Conservation (phyloP, 2,797 vertebrate genomes). For the Spinibarbus caldwelli region DNA sequence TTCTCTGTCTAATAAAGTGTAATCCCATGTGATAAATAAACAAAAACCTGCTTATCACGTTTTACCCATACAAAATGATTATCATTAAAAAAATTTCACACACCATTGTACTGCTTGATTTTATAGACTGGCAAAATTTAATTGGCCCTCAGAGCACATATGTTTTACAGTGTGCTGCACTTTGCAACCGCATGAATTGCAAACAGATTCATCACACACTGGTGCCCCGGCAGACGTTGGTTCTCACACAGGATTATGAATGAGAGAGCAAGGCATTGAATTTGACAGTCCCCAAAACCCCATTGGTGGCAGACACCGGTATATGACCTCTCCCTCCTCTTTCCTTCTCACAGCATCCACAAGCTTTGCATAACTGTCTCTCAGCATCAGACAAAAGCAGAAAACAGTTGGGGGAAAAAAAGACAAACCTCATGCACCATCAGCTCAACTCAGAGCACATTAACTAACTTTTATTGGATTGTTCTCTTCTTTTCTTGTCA, state of each 20-base stretch:
- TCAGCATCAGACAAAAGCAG: constrained; percentile 28
- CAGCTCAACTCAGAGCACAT: neutral
- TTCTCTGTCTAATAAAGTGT: neutral
- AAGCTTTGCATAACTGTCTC: constrained; percentile 50
- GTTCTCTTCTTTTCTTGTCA: neutral
- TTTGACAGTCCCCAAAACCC: constrained; percentile 31
- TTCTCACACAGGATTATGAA: constrained; percentile 24
- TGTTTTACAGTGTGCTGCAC: constrained; percentile 1
- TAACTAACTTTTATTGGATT: neutral
- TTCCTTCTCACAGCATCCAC: constrained; percentile 25
- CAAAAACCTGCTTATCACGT: neutral
- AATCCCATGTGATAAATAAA: neutral
- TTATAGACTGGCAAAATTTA: neutral
- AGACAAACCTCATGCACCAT: constrained; percentile 20
- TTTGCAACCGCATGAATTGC: constrained; percentile 18
- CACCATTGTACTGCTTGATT: neutral
- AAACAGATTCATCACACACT: constrained; percentile 35
- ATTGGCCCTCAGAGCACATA: neutral
- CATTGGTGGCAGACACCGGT: constrained; percentile 30
- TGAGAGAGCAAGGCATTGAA: constrained; percentile 35
- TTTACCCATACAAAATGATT: neutral
- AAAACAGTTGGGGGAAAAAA: neutral
- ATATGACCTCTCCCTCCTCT: constrained; percentile 28
- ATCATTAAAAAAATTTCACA: neutral
- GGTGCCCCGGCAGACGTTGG: neutral